Evolutionary conservation across 2,797 vertebrate species (phyloP), one percentile per base, ranked within the genome.

Genomic region (Rachycentron canadum): DNA sequence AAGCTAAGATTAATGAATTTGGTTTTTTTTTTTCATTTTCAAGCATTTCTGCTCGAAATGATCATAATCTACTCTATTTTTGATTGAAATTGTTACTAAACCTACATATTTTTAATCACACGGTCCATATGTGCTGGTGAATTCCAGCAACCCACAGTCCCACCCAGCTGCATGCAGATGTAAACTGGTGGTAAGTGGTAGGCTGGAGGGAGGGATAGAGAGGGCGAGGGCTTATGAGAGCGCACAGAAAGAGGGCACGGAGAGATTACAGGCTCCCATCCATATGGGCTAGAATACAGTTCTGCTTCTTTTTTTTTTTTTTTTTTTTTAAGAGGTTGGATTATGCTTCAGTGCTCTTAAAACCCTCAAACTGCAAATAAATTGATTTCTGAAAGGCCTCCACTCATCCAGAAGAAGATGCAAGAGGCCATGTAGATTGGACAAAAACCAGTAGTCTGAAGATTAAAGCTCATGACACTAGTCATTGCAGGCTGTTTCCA

Each of bases 261-360:
- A 50, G 79, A 93, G 95, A 95, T 96, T 95, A 95, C 70, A 88
- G 76, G 84, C 89, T 86, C 74, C 59, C 82, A 47, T 86, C 88
- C 93, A 92, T 92, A 92, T 90, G 92, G 86, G 83, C 81, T 76
- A 84, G 73, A 82, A 87, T 88, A 84, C 79, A 83, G 84, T 77
- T 83, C 62, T 88, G 78, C 79, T 74, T 85, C 73, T 75, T 89
- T 86, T 61, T 67, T 64, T 59, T 76, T 75, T 89, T 86, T 61
- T 66, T 63, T 63, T 76, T 79, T 86, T 84, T 83, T 36, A 87
- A 91, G 83, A 84, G 86, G 75, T 69, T 70, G 91, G 88, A 92
- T 93, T 93, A 93, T 26, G 40, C 81, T 64, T 79, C 73, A 52
- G 76, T 45, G 76, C 84, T 86, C 76, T 85, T 73, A 81, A 90